Base-by-base conservation (phyloP, 2,113 vertebrate genomes). In the Podarcis cretensis region DNA sequence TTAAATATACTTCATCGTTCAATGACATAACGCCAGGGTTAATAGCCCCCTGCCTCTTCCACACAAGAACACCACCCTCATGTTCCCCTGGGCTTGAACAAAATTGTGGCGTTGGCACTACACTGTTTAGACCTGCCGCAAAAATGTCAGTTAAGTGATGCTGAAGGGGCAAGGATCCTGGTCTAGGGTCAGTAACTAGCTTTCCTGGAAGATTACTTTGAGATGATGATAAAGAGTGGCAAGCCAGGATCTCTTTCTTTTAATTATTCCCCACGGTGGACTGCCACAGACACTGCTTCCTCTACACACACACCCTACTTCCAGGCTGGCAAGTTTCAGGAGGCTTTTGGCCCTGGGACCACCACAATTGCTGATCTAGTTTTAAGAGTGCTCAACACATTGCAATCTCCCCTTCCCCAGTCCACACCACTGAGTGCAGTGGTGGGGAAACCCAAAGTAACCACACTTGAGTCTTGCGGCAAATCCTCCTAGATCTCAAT, bases 21-120 rank as follows among this genome's bases (percentile, higher is more conserved):
- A 90, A 91, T 75, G 91, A 77, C 93, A 95, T 93, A 91, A 96
- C 89, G 95, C 30, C 59, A 35, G 87, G 13, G 88, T 87, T 75
- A 1, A 93, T 89, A 85, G 87, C 9, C 74, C 66, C 94, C 92
- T 93, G 93, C 43, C 30, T 88, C 91, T 91, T 91, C 92, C 89
- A 40, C 66, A 20, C 0, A 0, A 48, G 32, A 54, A 1, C 87
- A 88, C 9, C 81, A 68, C 35, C 80, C 63, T 37, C 83, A 77
- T 27, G 25, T 84, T 30, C 74, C 59, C 43, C 63, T 21, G 21
- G 74, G 30, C 20, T 89, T 77, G 7, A 48, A 76, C 12, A 48
- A 30, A 88, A 27, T 37, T 54, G 25, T 81, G 71, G 78, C 69
- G 74, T 13, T n/a, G 48, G 68, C 48, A 84, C 40, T 13, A n/a